phyloP scores from a whole-genome alignment of 1,140 invertebrate genomes.

The Diploscapter pachys region DNA sequence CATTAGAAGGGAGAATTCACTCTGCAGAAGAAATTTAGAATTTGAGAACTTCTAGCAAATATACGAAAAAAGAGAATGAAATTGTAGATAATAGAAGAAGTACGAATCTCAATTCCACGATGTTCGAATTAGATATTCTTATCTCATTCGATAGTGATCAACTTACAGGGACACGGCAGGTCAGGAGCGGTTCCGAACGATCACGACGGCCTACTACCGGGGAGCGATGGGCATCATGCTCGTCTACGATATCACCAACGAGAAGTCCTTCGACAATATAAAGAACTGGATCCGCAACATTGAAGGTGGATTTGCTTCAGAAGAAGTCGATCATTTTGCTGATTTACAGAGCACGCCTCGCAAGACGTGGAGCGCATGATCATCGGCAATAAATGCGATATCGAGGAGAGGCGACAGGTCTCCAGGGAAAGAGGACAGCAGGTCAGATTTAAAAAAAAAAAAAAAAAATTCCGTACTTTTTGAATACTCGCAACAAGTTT shows the following conservation, averaged over 20 bases:
- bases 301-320: constrained; percentile 62
- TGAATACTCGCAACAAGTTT: not conserved
- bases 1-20: not conserved
- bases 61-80: no score
- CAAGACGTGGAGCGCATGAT: constrained; percentile 96
- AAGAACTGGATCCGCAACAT: constrained; percentile 79
- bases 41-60: not conserved
- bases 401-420: constrained; percentile 98
- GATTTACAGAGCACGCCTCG: constrained; percentile 82
- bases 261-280: constrained; percentile 98
- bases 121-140: no score
- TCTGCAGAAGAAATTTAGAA: not conserved
- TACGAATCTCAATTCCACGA: no score
- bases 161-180: constrained; percentile 88
- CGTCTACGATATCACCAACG: constrained; percentile 99
- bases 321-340: constrained; percentile 66
- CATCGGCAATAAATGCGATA: constrained; percentile 99
- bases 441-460: constrained; percentile 63
- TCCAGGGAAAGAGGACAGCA: constrained; percentile 93
- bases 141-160: not conserved
- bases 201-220: constrained; percentile 98
- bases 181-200: constrained; percentile 96
- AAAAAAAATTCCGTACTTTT: not conserved
- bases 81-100: no score
- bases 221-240: constrained; percentile 98